A percentile compares a stretch with the other conserved stretches of the same genome.
These are phyloP conservation scores for Strix aluco DNA, from an alignment of 2,113 vertebrate species.

Conservation along the genomic window DNA sequence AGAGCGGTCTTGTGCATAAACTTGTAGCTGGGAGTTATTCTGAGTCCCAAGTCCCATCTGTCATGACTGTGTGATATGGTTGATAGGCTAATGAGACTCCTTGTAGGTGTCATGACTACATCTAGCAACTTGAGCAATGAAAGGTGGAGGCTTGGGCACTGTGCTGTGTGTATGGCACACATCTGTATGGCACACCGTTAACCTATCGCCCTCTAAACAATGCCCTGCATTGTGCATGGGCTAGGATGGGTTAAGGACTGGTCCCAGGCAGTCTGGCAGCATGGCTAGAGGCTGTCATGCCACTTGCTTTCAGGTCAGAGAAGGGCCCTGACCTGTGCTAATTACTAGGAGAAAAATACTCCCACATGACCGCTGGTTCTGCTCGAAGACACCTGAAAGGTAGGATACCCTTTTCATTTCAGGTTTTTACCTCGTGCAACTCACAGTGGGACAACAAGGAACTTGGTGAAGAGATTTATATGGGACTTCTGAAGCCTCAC, in stretches of 20 bases:
- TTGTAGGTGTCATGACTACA: neutral
- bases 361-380: neutral
- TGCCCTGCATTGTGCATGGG: fast-evolving
- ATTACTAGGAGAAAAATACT: neutral
- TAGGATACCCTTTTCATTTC: neutral
- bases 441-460: neutral
- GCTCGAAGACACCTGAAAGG: neutral
- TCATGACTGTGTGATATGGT: neutral
- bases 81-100: neutral
- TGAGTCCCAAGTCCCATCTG: neutral
- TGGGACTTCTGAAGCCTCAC: neutral
- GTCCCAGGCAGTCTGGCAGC: neutral
- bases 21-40: neutral
- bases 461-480: neutral
- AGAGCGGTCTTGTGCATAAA: neutral
- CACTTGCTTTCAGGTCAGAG: neutral
- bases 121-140: neutral
- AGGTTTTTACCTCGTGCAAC: neutral
- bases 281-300: neutral
- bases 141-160: neutral
- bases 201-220: neutral
- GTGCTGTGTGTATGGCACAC: no score
- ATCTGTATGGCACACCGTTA: fast-evolving
- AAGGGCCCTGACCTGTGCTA: neutral
- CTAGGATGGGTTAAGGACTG: neutral